These are phyloP conservation scores for Scaptomyza reducta DNA, from an alignment of 2,888 invertebrate species.

Conservation along the genomic window DNA sequence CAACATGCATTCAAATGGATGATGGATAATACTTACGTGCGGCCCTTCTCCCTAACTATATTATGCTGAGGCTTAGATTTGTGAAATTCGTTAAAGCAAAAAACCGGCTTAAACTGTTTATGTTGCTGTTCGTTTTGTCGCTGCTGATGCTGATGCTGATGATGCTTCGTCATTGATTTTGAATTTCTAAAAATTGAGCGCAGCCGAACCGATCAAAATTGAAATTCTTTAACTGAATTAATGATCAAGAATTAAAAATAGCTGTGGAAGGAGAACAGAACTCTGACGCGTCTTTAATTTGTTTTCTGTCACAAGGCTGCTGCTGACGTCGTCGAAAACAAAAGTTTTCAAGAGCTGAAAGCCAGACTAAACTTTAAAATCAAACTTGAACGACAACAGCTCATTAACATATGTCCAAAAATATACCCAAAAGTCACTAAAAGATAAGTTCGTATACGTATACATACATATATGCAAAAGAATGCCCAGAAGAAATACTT, in stretches of 20 bases:
- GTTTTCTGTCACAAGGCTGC: constrained; percentile 50
- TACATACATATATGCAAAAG: constrained; percentile 27
- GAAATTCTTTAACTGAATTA: constrained; percentile 65
- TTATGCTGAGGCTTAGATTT: constrained; percentile 33
- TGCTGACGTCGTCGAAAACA: constrained; percentile 46
- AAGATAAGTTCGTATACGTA: constrained; percentile 2
- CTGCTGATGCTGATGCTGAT: neutral
- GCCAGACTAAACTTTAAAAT: constrained; percentile 2
- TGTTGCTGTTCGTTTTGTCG: neutral
- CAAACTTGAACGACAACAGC: constrained; percentile 29
- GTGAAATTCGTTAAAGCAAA: constrained; percentile 28
- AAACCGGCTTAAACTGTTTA: constrained; percentile 42
- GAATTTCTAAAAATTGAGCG: constrained; percentile 74
- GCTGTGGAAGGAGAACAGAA: constrained; percentile 48
- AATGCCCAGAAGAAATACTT: constrained; percentile 38
- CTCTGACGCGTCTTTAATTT: constrained; percentile 38
- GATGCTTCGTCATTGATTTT: constrained; percentile 73
- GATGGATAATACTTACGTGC: constrained; percentile 6
- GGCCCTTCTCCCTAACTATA: neutral
- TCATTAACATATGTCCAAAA: constrained; percentile 43
- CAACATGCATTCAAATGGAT: constrained; percentile 13
- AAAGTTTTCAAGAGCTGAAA: constrained; percentile 47
- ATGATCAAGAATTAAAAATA: constrained; percentile 58
- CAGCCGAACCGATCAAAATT: constrained; percentile 49
- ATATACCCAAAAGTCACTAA: constrained; percentile 49